Evolutionary conservation across 2,888 invertebrate species (phyloP).

Genomic region (Scrobipalpa atriplicella): DNA sequence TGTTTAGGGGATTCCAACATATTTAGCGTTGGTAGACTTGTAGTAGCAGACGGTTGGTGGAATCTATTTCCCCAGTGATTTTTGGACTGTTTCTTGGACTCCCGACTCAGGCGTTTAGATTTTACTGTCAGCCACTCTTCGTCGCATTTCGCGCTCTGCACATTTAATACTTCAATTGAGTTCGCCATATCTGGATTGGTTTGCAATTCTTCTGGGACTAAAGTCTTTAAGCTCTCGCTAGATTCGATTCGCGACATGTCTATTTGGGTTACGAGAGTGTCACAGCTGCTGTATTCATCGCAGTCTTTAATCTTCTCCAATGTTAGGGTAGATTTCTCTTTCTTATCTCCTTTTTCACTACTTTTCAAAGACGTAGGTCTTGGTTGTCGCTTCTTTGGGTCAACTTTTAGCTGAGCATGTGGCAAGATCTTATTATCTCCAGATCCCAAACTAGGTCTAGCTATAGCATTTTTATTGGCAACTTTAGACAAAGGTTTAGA

Average conservation of each 20-base stretch:
- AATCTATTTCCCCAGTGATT: slow-evolving; percentile 89
- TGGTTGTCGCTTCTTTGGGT: slow-evolving; percentile 58
- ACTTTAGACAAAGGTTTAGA: slow-evolving; percentile 48
- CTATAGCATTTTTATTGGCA: slow-evolving; percentile 50
- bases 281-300: slow-evolving; percentile 80
- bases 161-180: slow-evolving; percentile 77
- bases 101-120: slow-evolving; percentile 84
- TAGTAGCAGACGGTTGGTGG: slow-evolving; percentile 91
- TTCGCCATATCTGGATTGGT: slow-evolving; percentile 58
- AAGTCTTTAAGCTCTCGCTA: slow-evolving; percentile 75
- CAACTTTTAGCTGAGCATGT: slow-evolving; percentile 48
- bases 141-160: slow-evolving; percentile 64
- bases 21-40: slow-evolving; percentile 89
- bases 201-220: slow-evolving; percentile 69
- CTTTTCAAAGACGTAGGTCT: slow-evolving; percentile 65
- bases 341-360: slow-evolving; percentile 61
- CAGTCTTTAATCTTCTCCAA: slow-evolving; percentile 65
- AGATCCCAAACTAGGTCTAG: slow-evolving; percentile 56
- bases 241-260: slow-evolving; percentile 76
- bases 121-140: slow-evolving; percentile 97
- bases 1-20: slow-evolving; percentile 78
- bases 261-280: slow-evolving; percentile 78
- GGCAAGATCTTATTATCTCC: slow-evolving; percentile 57
- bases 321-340: slow-evolving; percentile 49
- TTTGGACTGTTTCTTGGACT: slow-evolving; percentile 83